Percentiles rank a stretch among this genome's conserved stretches.
Conservation (phyloP, 2,888 invertebrate genomes). For the Drosophila helvetica region DNA sequence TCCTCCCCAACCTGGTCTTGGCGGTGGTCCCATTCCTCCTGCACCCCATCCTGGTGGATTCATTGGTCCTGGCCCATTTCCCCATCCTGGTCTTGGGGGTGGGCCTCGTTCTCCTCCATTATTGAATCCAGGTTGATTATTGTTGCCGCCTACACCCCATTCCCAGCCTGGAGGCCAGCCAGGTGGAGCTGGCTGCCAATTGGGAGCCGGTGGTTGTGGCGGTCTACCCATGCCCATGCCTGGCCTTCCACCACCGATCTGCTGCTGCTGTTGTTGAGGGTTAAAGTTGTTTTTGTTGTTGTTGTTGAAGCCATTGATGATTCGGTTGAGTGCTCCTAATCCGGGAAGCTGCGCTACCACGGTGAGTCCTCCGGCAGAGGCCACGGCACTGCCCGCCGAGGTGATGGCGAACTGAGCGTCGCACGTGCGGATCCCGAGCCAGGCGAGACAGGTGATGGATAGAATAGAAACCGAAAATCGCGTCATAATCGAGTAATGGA, state of each 20-base stretch:
- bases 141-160: constrained; percentile 32
- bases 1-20: constrained; percentile 12
- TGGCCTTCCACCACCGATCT: constrained; percentile 24
- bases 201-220: neutral
- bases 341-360: constrained; percentile 52
- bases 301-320: constrained; percentile 12
- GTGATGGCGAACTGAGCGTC: constrained; percentile 52
- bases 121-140: constrained; percentile 20
- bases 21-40: constrained; percentile 2
- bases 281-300: constrained; percentile 19
- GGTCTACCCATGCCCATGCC: constrained; percentile 6
- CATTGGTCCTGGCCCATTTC: constrained; percentile 11
- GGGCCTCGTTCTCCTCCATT: constrained; percentile 24
- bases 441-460: constrained; percentile 11
- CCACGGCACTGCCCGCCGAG: constrained; percentile 52
- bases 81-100: constrained; percentile 7
- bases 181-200: constrained; percentile 22
- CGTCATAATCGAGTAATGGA: constrained; percentile 22
- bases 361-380: constrained; percentile 53
- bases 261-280: constrained; percentile 27
- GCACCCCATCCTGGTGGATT: constrained; percentile 15
- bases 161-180: constrained; percentile 51
- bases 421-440: constrained; percentile 24
- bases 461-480: constrained; percentile 18
- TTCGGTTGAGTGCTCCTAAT: constrained; percentile 25